A percentile compares a stretch with the other conserved stretches of the same genome.
Evolutionary conservation across 2,797 vertebrate species (phyloP).

Genomic region (Tamandua tetradactyla): DNA sequence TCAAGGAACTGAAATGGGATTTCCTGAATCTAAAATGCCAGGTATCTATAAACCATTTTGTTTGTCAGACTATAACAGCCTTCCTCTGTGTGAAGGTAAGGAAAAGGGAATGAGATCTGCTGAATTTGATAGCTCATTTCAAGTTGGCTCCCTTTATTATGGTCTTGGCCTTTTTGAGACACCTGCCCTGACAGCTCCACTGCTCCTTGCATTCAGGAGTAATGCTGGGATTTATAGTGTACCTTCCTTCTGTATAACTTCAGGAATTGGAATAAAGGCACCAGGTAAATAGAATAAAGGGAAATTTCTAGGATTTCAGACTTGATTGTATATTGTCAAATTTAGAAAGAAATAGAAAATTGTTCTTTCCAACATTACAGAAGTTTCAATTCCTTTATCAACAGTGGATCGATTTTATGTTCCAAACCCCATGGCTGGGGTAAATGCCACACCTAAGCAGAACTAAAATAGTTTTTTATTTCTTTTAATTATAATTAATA

Average conservation of each 20-base stretch:
- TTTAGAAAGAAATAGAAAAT: slow-evolving; percentile 4
- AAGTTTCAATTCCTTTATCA: background rate
- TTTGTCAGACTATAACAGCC: slow-evolving; percentile 48
- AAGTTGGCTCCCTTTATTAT: slow-evolving; percentile 26
- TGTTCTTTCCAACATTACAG: background rate
- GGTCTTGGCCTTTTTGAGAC: slow-evolving; percentile 54
- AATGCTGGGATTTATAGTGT: background rate
- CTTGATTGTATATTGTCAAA: background rate
- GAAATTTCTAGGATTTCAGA: background rate
- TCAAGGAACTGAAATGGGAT: slow-evolving; percentile 50
- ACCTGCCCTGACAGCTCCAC: background rate
- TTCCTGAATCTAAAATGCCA: slow-evolving; percentile 54
- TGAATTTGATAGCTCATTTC: slow-evolving; percentile 36
- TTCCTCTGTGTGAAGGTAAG: slow-evolving; percentile 27
- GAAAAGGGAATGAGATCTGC: background rate
- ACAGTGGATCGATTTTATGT: background rate
- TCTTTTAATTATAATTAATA: slow-evolving; percentile 55
- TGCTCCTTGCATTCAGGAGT: background rate
- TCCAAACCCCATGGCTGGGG: background rate
- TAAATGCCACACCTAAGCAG: background rate
- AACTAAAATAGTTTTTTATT: background rate
- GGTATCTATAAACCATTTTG: slow-evolving; percentile 29
- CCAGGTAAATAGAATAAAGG: background rate
- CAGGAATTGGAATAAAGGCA: background rate
- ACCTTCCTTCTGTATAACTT: background rate